phyloP scores from a whole-genome alignment of 2,888 invertebrate species.

The Pandemis heparana region DNA sequence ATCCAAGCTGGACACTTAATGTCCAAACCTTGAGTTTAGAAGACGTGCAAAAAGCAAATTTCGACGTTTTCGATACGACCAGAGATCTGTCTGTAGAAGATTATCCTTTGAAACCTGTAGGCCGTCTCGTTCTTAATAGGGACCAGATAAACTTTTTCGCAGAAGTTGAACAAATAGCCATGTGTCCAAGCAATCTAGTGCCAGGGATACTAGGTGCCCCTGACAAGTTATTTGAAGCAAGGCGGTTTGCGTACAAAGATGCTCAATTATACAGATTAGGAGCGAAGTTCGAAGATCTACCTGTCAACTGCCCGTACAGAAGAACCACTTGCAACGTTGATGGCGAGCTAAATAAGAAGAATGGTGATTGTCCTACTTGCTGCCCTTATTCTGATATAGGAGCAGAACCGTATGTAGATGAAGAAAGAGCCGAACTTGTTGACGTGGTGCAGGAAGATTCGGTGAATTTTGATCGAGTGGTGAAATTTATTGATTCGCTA shows the following conservation, averaged over 20 bases:
- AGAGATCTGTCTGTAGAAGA: slow-evolving; percentile 91
- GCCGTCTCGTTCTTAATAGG: slow-evolving; percentile 91
- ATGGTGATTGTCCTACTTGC: slow-evolving; percentile 75
- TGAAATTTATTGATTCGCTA: slow-evolving; percentile 90
- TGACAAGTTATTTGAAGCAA: slow-evolving; percentile 94
- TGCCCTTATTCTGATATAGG: slow-evolving; percentile 97
- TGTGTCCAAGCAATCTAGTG: slow-evolving; percentile 93
- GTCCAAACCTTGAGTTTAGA: slow-evolving; percentile 93
- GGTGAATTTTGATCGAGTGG: slow-evolving; percentile 93
- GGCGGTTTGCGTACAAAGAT: slow-evolving; percentile 93
- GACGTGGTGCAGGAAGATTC: slow-evolving; percentile 89
- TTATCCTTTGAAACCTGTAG: slow-evolving; percentile 92
- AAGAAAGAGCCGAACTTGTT: slow-evolving; percentile 78
- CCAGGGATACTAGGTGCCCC: slow-evolving; percentile 95
- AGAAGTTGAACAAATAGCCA: slow-evolving; percentile 95
- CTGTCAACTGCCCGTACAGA: slow-evolving; percentile 95
- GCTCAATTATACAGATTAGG: slow-evolving; percentile 94
- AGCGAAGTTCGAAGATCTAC: slow-evolving; percentile 93
- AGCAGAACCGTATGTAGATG: slow-evolving; percentile 87
- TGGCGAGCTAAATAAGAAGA: slow-evolving; percentile 77
- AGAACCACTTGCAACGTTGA: slow-evolving; percentile 92
- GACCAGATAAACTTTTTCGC: slow-evolving; percentile 95
- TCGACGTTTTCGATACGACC: slow-evolving; percentile 96
- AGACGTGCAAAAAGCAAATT: slow-evolving; percentile 90
- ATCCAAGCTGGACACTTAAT: slow-evolving; percentile 90